A percentile compares a stretch with the other conserved stretches of the same genome.
Evolutionary conservation across 2,113 vertebrate species (phyloP).

Genomic region (Aptenodytes patagonicus): DNA sequence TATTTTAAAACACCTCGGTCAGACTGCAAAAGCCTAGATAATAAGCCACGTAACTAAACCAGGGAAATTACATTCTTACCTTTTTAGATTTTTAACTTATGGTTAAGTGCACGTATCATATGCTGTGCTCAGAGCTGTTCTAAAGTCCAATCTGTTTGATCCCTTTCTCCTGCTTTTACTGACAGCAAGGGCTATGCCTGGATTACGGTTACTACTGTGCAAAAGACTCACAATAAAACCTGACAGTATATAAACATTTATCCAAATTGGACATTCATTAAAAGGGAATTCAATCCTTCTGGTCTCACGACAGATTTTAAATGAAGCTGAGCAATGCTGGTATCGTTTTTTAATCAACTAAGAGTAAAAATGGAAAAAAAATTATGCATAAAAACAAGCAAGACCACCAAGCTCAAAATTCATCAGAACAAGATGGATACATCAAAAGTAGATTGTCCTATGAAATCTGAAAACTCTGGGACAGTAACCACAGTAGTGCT

Average conservation of each 20-base stretch:
- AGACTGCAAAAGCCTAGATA: not conserved
- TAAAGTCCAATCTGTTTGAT: not conserved
- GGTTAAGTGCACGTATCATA: not conserved
- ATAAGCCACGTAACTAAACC: not conserved
- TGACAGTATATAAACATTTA: not conserved
- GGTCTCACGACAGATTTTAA: not conserved
- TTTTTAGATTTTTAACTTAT: not conserved
- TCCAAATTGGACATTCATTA: not conserved
- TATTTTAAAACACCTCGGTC: not conserved
- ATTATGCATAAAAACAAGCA: not conserved
- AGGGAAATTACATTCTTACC: not conserved
- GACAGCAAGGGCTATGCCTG: not conserved
- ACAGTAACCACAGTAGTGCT: not conserved
- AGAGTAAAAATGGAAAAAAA: not conserved
- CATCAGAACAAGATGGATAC: not conserved
- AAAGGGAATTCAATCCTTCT: not conserved
- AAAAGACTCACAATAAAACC: not conserved
- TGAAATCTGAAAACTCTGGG: not conserved
- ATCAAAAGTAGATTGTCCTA: not conserved
- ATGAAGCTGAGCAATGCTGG: not conserved
- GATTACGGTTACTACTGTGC: not conserved
- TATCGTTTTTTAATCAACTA: not conserved
- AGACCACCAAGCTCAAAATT: not conserved
- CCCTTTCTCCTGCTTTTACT: not conserved
- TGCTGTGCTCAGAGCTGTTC: not conserved